Conservation (phyloP, 2,113 vertebrate species). For the Ariopsis seemanni region DNA sequence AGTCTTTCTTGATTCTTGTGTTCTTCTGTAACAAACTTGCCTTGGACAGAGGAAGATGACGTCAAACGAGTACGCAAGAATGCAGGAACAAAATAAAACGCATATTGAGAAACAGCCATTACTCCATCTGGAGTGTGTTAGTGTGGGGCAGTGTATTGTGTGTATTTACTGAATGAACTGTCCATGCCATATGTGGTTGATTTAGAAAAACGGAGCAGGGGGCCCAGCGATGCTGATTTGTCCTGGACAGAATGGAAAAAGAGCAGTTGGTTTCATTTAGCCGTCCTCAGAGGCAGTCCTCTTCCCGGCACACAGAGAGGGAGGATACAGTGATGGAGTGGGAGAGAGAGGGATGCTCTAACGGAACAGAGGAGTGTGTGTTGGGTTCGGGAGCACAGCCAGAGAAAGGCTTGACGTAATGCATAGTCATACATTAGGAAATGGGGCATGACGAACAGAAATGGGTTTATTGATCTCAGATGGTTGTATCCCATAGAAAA, state of each 20-base stretch:
- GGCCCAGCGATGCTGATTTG: constrained; percentile 48
- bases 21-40: not conserved
- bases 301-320: constrained; percentile 53
- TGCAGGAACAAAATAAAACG: not conserved
- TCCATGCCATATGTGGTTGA: constrained; percentile 47
- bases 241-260: constrained; percentile 57
- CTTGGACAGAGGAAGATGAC: not conserved
- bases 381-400: constrained; percentile 8
- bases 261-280: constrained; percentile 75
- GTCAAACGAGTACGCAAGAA: not conserved
- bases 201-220: constrained; percentile 48
- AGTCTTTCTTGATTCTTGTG: not conserved
- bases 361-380: constrained; percentile 1
- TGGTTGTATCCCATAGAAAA: not conserved
- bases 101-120: not conserved
- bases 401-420: constrained; percentile 23
- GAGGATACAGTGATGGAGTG: not conserved
- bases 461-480: constrained; percentile 8
- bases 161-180: constrained; percentile 46
- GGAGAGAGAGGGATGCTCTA: not conserved
- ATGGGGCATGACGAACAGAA: constrained; percentile 2
- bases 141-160: constrained; percentile 28
- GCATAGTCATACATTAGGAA: constrained; percentile 21
- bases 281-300: constrained; percentile 59
- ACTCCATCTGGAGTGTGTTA: constrained; percentile 47